Conservation (phyloP, 2,797 vertebrate species). For the Prionace glauca region DNA sequence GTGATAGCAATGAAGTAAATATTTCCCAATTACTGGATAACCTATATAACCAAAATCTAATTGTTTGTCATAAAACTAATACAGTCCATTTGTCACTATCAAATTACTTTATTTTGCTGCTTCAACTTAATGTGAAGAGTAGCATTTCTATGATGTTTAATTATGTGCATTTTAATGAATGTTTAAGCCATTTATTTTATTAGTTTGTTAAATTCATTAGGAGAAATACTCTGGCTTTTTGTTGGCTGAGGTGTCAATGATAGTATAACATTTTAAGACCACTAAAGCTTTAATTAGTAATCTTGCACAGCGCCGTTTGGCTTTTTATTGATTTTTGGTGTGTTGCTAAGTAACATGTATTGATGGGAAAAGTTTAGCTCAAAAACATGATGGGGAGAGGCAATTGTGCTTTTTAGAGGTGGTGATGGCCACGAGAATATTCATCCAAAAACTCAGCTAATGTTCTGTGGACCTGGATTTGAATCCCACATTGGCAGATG, state of each 20-base stretch:
- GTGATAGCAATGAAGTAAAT: background rate
- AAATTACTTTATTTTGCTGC: background rate
- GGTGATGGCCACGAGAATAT: too few species aligned
- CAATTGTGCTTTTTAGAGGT: background rate
- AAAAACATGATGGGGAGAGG: background rate
- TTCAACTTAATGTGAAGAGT: background rate
- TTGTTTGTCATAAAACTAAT: background rate
- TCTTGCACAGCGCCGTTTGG: too few species aligned
- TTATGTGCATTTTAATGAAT: background rate
- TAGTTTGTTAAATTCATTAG: conserved; percentile 28
- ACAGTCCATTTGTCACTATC: background rate
- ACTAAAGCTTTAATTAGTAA: background rate
- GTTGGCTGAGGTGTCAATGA: background rate
- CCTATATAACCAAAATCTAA: background rate
- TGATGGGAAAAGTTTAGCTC: background rate
- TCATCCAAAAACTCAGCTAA: too few species aligned
- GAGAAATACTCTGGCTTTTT: background rate
- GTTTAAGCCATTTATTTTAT: conserved; percentile 15
- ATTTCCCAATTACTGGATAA: background rate
- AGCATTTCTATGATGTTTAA: background rate
- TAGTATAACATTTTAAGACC: background rate
- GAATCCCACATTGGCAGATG: too few species aligned
- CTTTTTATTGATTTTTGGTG: background rate
- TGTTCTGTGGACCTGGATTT: too few species aligned
- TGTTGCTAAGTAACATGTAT: background rate